Evolutionary conservation across 2,797 vertebrate genomes (phyloP).

Genomic region (Florisuga fusca): DNA sequence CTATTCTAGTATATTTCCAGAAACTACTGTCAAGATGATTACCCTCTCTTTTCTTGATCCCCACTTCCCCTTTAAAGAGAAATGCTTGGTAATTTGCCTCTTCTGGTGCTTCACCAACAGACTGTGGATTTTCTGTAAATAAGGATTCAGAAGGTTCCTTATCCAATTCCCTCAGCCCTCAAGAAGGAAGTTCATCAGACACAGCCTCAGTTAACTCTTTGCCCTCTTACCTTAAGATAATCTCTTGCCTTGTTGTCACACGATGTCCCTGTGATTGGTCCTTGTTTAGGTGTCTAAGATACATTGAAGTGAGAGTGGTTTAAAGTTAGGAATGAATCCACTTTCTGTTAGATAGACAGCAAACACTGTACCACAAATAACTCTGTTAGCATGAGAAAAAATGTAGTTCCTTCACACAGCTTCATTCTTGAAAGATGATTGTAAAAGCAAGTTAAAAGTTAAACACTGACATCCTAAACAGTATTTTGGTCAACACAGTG

Average conservation of each 20-base stretch:
- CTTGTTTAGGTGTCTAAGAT: background rate
- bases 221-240: background rate
- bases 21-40: background rate
- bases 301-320: background rate
- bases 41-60: background rate
- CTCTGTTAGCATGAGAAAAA: background rate
- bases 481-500: background rate
- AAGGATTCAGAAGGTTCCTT: background rate
- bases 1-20: background rate
- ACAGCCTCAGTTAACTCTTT: background rate
- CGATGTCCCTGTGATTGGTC: background rate
- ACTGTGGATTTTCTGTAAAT: background rate
- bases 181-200: background rate
- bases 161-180: accelerated
- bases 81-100: background rate
- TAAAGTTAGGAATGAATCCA: background rate
- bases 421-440: background rate
- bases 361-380: background rate
- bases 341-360: background rate
- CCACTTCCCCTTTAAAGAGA: background rate
- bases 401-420: accelerated
- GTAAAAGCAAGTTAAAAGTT: background rate
- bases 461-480: background rate
- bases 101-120: accelerated
- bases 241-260: background rate